A percentile compares a stretch with the other conserved stretches of the same genome.
phyloP scores from a whole-genome alignment of 2,888 invertebrate species.

The Heliconius charithonia region DNA sequence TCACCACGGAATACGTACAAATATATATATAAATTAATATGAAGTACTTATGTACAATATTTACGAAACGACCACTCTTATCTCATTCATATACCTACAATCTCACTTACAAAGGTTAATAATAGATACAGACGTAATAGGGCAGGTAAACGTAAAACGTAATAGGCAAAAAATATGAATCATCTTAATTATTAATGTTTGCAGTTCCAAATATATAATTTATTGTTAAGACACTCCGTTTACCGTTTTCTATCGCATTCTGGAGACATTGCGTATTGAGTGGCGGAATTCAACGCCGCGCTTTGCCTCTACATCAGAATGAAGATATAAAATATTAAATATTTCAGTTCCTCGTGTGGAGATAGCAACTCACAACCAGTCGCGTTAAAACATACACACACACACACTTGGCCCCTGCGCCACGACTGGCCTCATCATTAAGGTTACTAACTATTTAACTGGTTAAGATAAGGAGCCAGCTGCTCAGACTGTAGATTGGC shows the following conservation, averaged over 20 bases:
- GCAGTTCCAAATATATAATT: not conserved
- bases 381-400: too few relatives aligned
- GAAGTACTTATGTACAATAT: not conserved
- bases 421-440: not conserved
- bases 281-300: too few relatives aligned
- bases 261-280: too few relatives aligned
- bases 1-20: not conserved
- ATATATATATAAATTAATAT: not conserved
- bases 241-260: too few relatives aligned
- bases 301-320: too few relatives aligned
- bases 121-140: not conserved
- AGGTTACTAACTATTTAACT: not conserved
- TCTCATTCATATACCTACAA: conserved; percentile 5
- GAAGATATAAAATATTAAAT: too few relatives aligned
- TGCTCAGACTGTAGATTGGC: conserved; percentile 6
- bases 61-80: not conserved
- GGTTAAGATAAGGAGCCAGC: conserved; percentile 7
- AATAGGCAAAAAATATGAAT: not conserved
- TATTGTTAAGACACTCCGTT: not conserved
- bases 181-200: not conserved
- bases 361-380: too few relatives aligned
- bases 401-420: not conserved
- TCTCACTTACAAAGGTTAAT: conserved; percentile 9
- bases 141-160: too few relatives aligned
- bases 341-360: too few relatives aligned